Evolutionary conservation across 2,888 invertebrate genomes (phyloP).

Genomic region (Pegoplata infirma): DNA sequence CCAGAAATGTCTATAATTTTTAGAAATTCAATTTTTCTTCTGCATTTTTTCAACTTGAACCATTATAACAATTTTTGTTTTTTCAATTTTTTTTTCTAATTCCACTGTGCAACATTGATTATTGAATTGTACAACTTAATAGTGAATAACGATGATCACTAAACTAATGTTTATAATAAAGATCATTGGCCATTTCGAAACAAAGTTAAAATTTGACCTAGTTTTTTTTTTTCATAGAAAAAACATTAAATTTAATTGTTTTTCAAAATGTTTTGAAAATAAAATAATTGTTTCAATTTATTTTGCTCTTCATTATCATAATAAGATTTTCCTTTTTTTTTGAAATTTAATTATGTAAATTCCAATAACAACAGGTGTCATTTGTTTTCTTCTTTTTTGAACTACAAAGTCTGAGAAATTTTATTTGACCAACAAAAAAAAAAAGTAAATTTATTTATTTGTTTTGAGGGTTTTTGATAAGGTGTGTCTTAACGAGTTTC

Average conservation of each 20-base stretch:
- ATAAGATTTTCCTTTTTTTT: background rate
- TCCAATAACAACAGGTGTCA: background rate
- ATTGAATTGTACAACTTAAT: background rate
- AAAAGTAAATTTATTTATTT: background rate
- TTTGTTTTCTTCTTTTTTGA: too few relatives aligned
- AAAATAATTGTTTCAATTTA: background rate
- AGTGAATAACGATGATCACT: constrained; percentile 17
- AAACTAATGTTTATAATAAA: constrained; percentile 2
- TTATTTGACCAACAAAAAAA: background rate
- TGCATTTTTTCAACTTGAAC: too few relatives aligned
- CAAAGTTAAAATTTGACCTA: constrained; percentile 25
- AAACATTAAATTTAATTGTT: background rate
- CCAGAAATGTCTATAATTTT: too few relatives aligned
- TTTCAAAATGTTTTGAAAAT: background rate
- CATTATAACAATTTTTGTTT: too few relatives aligned
- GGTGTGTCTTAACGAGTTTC: constrained; percentile 19
- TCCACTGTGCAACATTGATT: background rate
- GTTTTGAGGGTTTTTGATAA: background rate
- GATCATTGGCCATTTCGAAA: constrained; percentile 28
- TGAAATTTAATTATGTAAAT: background rate
- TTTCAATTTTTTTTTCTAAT: too few relatives aligned
- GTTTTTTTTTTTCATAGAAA: background rate
- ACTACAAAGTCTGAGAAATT: background rate
- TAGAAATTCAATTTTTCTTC: too few relatives aligned
- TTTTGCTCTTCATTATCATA: background rate